phyloP scores from a whole-genome alignment of 2,113 vertebrate species.

The Clarias magur region DNA sequence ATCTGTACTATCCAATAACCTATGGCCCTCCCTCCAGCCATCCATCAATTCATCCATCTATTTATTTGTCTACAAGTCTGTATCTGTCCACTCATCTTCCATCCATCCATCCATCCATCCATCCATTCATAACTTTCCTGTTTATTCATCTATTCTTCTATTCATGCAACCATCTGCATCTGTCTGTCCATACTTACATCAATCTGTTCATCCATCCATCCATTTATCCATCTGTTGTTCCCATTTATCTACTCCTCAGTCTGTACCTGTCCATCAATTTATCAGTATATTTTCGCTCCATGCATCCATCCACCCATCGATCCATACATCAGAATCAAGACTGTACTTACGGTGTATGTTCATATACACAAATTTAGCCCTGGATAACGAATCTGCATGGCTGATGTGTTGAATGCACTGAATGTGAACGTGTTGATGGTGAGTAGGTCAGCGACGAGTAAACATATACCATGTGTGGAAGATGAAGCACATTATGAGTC shows the following conservation, averaged over 20 bases:
- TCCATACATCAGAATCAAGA: neutral
- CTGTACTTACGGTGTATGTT: neutral
- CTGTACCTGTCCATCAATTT: neutral
- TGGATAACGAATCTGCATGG: neutral
- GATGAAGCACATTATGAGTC: slow-evolving; percentile 12
- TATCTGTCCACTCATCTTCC: neutral
- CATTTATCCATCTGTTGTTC: neutral
- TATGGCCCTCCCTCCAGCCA: neutral
- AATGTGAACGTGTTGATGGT: neutral
- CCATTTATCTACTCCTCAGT: neutral
- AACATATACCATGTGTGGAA: slow-evolving; percentile 18
- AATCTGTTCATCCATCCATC: neutral
- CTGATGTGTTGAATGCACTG: slow-evolving; percentile 4
- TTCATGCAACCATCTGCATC: neutral
- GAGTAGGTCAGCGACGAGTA: neutral
- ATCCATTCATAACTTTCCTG: neutral
- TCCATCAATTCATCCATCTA: neutral
- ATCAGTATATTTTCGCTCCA: too few species aligned
- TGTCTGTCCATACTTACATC: neutral
- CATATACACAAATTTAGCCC: neutral
- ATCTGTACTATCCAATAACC: neutral
- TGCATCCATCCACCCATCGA: neutral
- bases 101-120: neutral
- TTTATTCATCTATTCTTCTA: neutral
- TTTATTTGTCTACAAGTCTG: neutral